phyloP scores from a whole-genome alignment of 1,140 invertebrate genomes.

The Macrocentrus cingulum region DNA sequence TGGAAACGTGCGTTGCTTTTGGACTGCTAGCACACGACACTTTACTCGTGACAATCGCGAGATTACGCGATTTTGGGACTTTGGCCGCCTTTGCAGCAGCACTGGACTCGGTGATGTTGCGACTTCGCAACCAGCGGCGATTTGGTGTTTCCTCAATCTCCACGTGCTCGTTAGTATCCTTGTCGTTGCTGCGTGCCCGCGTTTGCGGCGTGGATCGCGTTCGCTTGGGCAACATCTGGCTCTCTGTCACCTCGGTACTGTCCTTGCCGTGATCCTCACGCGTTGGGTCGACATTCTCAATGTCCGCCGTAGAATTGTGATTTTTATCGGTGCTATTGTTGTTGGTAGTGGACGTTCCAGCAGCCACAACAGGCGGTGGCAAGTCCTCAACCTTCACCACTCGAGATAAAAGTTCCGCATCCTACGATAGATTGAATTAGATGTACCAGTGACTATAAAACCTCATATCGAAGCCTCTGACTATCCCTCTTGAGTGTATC shows the following conservation, averaged over 20 bases:
- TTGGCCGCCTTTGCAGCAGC: conserved; percentile 27
- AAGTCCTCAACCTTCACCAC: conserved; percentile 41
- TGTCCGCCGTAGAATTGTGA: conserved; percentile 39
- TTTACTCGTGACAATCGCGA: conserved; percentile 1
- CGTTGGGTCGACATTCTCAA: conserved; percentile 30
- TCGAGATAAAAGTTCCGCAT: conserved; percentile 28
- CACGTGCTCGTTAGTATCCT: conserved; percentile 2
- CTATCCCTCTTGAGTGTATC: background rate
- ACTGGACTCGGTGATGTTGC: conserved; percentile 26
- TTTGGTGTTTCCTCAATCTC: conserved; percentile 31
- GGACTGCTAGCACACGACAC: conserved; percentile 8
- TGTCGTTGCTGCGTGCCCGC: conserved; percentile 19
- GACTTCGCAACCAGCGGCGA: conserved; percentile 30
- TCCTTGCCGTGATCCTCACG: conserved; percentile 26
- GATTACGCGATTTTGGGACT: conserved; percentile 26
- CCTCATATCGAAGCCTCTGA: background rate
- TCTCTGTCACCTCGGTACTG: background rate
- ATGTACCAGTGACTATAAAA: conserved; percentile 34
- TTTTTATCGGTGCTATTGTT: conserved; percentile 48
- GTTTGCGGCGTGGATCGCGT: conserved; percentile 36
- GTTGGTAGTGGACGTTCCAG: conserved; percentile 40
- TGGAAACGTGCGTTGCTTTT: conserved; percentile 5
- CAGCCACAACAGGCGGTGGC: conserved; percentile 38
- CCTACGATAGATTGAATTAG: conserved; percentile 40
- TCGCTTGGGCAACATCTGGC: conserved; percentile 34